Evolutionary conservation across 1,140 invertebrate species (phyloP).

Genomic region (Drosophila simulans): DNA sequence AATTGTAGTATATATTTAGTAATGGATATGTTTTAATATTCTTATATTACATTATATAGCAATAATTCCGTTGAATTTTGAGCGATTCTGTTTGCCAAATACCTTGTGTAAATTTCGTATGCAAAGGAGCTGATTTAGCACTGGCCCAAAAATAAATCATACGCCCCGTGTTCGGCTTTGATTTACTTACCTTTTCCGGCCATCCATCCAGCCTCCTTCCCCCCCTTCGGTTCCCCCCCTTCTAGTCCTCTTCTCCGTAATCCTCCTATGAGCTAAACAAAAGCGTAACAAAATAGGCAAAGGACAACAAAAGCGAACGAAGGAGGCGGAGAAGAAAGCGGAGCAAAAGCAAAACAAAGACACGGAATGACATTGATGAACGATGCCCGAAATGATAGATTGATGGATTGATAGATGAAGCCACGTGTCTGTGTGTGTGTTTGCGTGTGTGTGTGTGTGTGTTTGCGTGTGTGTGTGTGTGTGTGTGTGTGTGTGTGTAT

Average conservation of each 20-base stretch:
- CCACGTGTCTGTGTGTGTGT: conserved; percentile 13
- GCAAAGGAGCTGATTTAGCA: conserved; percentile 8
- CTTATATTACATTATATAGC: no score
- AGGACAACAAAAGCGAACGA: conserved; percentile 24
- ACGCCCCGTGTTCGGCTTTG: conserved; percentile 37
- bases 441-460: conserved; percentile 5
- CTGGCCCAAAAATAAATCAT: conserved; percentile 38
- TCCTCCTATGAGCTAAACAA: conserved; percentile 49
- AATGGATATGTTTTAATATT: no score
- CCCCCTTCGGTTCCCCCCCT: background rate
- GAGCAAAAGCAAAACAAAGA: conserved; percentile 43
- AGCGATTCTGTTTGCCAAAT: conserved; percentile 17
- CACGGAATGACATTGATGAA: conserved; percentile 77
- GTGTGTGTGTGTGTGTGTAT: conserved; percentile 7
- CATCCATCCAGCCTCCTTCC: conserved; percentile 8
- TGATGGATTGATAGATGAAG: conserved; percentile 58
- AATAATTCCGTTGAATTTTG: background rate
- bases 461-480: background rate
- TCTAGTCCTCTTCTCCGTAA: conserved; percentile 1
- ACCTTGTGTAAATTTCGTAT: conserved; percentile 21
- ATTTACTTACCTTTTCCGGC: conserved; percentile 49
- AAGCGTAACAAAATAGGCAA: conserved; percentile 43
- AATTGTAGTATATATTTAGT: no score
- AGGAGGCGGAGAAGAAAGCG: conserved; percentile 7
- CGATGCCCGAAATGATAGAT: conserved; percentile 73